phyloP scores from a whole-genome alignment of 2,797 vertebrate genomes.

The Neosilurus mollespiculum region DNA sequence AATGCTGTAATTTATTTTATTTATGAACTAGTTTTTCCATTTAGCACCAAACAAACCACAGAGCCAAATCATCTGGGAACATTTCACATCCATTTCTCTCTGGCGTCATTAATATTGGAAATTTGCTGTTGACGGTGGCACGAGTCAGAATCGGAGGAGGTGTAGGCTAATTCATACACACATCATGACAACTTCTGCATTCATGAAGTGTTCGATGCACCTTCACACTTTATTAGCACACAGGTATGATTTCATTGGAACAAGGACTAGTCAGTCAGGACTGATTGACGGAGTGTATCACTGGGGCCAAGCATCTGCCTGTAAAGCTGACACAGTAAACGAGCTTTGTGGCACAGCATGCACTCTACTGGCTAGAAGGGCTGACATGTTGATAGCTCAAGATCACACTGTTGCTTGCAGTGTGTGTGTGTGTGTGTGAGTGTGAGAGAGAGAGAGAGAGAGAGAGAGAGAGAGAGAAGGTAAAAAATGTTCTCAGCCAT shows the following conservation, averaged over 20 bases:
- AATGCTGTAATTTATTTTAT: neutral
- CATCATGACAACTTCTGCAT: constrained; percentile 30
- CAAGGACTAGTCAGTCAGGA: constrained; percentile 18
- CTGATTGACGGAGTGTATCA: constrained; percentile 39
- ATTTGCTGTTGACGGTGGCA: neutral
- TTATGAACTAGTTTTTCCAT: neutral
- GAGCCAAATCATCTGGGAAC: neutral
- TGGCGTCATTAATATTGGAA: neutral
- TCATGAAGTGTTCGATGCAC: constrained; percentile 39
- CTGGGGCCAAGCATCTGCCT: constrained; percentile 36
- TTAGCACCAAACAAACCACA: neutral
- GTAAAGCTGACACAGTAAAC: constrained; percentile 50
- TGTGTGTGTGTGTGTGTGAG: constrained; percentile 17
- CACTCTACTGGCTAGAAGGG: constrained; percentile 30
- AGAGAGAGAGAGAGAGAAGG: neutral
- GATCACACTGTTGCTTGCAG: constrained; percentile 20
- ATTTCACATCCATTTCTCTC: neutral
- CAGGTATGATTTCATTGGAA: constrained; percentile 17
- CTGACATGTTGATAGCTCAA: constrained; percentile 28
- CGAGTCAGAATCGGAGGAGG: neutral
- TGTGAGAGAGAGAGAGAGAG: too few relatives aligned
- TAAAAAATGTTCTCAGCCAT: constrained; percentile 38
- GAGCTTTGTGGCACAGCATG: constrained; percentile 39
- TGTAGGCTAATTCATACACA: neutral
- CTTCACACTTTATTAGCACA: constrained; percentile 39